Evolutionary conservation across 2,113 vertebrate genomes (phyloP), one percentile per base, ranked within the genome.

Genomic region (Rhinolophus sinicus): DNA sequence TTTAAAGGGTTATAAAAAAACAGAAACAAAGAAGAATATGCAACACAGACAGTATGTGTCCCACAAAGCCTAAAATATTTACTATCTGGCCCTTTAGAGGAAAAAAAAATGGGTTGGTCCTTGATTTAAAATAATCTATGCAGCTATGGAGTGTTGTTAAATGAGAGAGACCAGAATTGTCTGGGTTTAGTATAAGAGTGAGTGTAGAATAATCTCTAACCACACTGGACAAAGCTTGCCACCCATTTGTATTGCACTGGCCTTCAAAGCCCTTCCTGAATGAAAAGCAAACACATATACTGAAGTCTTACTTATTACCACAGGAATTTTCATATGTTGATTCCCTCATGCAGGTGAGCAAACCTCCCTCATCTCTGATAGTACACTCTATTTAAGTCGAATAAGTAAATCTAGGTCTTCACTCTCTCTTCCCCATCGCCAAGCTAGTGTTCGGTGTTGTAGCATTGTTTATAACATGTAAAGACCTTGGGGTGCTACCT

Each of bases 61-160:
- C 40, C 21, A 44, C 47, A 96, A 94, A 96, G 52, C 56, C 67
- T 93, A 60, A 93, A 87, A 83, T 96, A 94, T 89, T 96, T 92
- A 69, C 26, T 77, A 21, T 50, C 16, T 93, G 10, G 22, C 8
- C 5, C 26, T 78, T 92, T 83, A 75, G 13, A 88, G 69, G 65
- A 90, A 35, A n/a, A 65, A 86, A 70, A 33, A 21, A 35, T 44
- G 75, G 47, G 47, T 50, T 89, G 81, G 67, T 38, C n/a, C n/a
- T 80, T 89, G 72, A 88, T 90, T 92, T 87, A 94, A 28, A 95
- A 58, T 92, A 64, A 86, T 62, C 19, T 56, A 90, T 85, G 50
- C 87, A 93, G 94, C 73, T 44, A 26, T 67, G 12, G 92, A 54
- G 28, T 90, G 94, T 70, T 95, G 14, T 33, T 82, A 88, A 75